Percentiles rank a stretch among this genome's conserved stretches.
These are phyloP conservation scores for Apogon hyalosoma DNA, from an alignment of 2,797 vertebrate species.

Conservation along the genomic window DNA sequence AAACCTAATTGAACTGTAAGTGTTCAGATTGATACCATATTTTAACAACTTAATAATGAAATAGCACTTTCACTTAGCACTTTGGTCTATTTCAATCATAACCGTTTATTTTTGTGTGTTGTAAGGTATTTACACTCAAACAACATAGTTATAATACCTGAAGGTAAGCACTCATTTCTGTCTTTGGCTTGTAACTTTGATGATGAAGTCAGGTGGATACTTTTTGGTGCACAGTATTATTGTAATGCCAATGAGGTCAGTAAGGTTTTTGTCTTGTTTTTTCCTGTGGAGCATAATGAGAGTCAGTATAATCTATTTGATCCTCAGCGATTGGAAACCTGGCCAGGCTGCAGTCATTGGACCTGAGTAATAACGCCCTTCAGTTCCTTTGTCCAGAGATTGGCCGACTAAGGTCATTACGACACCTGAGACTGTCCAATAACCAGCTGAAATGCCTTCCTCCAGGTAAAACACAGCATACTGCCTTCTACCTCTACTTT, in stretches of 20 bases:
- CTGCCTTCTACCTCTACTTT: background rate
- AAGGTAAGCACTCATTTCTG: constrained; percentile 86
- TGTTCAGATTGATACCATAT: constrained; percentile 50
- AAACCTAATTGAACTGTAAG: constrained; percentile 98
- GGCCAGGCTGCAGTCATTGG: constrained; percentile 93
- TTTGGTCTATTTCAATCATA: background rate
- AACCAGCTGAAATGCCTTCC: constrained; percentile 94
- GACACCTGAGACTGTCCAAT: constrained; percentile 93
- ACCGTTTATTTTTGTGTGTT: background rate
- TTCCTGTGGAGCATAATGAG: background rate
- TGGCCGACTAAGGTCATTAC: constrained; percentile 92
- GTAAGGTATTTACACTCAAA: constrained; percentile 96
- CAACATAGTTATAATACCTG: constrained; percentile 95
- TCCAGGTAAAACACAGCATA: constrained; percentile 82
- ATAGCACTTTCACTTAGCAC: background rate
- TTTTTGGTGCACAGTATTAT: background rate
- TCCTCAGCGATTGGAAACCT: constrained; percentile 92
- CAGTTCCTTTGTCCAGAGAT: constrained; percentile 95
- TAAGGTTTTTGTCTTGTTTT: background rate
- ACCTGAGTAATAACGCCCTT: constrained; percentile 95
- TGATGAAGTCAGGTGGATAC: background rate
- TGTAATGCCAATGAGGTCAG: background rate
- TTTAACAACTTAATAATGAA: background rate
- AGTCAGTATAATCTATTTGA: constrained; percentile 20
- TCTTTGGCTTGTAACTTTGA: background rate